Evolutionary conservation across 2,113 vertebrate species (phyloP), one percentile per base, ranked within the genome.

Genomic region (Neotoma lepida): DNA sequence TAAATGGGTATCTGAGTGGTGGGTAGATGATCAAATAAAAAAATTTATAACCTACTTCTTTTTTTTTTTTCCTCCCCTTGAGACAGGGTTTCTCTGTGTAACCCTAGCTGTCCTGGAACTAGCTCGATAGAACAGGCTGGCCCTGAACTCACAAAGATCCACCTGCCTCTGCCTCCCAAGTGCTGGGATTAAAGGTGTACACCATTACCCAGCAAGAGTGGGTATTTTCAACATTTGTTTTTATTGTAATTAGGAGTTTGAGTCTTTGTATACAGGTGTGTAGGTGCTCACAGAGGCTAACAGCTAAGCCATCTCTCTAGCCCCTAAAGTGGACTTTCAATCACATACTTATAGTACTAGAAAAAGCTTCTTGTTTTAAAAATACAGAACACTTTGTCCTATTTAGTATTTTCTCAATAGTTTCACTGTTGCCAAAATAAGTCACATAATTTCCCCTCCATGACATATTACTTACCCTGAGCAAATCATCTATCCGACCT

Each of bases 401-500:
- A 20, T 41, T 97, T 92, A 97, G 74, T 89, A n/a, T 66, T 97
- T 93, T 63, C 92, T 33, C 46, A 51, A 80, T 63, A n/a, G 6
- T 90, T 94, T 95, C 78, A 95, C 56, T 95, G 68, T 4, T 91
- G 13, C 14, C 64, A 91, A 66, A 95, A 71, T 64, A 89, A 94
- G 66, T 95, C 61, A 88, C 14, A 87, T 44, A 64, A 24, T 30
- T n/a, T 5, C 56, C 20, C 33, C 56, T 87, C 80, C 41, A 30
- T 77, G 49, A 91, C 41, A 88, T 89, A 84, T 86, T 97, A 98
- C 99, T 99, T 98, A 99, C 99, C 99, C 99, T 98, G 98, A 99
- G 98, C 98, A 99, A 98, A 98, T 99, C 99, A 97, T 99, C 99
- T 99, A 99, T 99, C 97, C 99, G 98, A 95, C 99, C 99, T 98